phyloP scores from a whole-genome alignment of 1,140 invertebrate genomes.

The Formica exsecta region DNA sequence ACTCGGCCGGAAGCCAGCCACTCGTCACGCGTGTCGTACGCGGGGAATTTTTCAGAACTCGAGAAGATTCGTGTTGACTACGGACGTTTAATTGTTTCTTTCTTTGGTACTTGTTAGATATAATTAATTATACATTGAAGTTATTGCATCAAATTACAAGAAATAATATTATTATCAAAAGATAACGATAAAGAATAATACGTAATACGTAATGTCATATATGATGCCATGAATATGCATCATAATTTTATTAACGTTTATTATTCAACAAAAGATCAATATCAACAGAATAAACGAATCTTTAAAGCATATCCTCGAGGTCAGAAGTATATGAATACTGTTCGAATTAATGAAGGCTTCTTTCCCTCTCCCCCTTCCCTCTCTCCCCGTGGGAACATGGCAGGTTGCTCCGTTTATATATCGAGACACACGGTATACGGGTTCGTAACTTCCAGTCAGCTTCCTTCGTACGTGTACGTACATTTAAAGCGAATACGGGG shows the following conservation, averaged over 20 bases:
- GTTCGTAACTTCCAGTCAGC: constrained; percentile 74
- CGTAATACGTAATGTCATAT: background rate
- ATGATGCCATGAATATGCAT: background rate
- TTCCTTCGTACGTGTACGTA: constrained; percentile 75
- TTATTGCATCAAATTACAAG: background rate
- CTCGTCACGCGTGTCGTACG: constrained; percentile 43
- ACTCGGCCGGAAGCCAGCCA: constrained; percentile 54
- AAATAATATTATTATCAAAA: background rate
- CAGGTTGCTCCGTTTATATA: constrained; percentile 48
- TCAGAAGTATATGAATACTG: constrained; percentile 24
- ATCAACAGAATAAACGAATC: background rate
- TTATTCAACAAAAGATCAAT: background rate
- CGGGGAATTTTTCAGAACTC: constrained; percentile 30
- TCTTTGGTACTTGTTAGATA: background rate
- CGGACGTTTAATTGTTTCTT: background rate
- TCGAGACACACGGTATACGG: constrained; percentile 71
- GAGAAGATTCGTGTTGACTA: background rate
- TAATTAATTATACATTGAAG: background rate
- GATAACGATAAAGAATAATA: background rate
- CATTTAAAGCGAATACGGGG: constrained; percentile 81
- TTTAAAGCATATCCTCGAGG: background rate
- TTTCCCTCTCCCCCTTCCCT: too few species aligned
- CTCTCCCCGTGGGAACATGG: constrained; percentile 6
- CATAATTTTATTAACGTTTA: background rate
- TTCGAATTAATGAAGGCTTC: constrained; percentile 8